These are phyloP conservation scores for Atta colombica DNA, from an alignment of 1,140 invertebrate species.

Conservation along the genomic window DNA sequence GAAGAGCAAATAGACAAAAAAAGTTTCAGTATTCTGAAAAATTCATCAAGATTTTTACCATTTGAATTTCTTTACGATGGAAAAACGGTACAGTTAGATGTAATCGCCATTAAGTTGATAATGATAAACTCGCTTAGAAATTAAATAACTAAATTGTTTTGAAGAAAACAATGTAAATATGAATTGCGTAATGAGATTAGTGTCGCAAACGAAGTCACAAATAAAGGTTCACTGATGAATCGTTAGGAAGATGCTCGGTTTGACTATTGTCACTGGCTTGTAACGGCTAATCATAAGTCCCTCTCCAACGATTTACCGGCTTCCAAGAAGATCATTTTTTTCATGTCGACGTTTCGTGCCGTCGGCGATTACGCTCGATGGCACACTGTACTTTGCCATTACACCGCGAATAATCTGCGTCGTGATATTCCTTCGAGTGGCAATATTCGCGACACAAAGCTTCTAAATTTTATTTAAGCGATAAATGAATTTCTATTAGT, in stretches of 20 bases:
- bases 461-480: conserved; percentile 29
- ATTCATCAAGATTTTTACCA: not conserved
- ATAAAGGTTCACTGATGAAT: not conserved
- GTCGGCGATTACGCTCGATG: conserved; percentile 50
- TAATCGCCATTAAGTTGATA: not conserved
- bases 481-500: conserved; percentile 1
- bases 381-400: conserved; percentile 39
- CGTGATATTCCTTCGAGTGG: conserved; percentile 11
- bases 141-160: not conserved
- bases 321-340: conserved; percentile 62
- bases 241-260: conserved; percentile 25
- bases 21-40: not conserved
- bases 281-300: conserved; percentile 36
- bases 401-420: conserved; percentile 55
- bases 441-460: conserved; percentile 16
- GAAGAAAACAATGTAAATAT: not conserved
- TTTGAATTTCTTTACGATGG: not conserved
- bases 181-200: conserved; percentile 21
- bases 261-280: conserved; percentile 21
- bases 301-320: conserved; percentile 41
- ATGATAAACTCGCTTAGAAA: not conserved
- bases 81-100: conserved; percentile 1
- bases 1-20: not conserved
- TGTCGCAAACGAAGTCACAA: not conserved
- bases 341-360: conserved; percentile 3